Conservation (phyloP, 2,797 vertebrate genomes). For the Poeciliopsis paucimaculata region DNA sequence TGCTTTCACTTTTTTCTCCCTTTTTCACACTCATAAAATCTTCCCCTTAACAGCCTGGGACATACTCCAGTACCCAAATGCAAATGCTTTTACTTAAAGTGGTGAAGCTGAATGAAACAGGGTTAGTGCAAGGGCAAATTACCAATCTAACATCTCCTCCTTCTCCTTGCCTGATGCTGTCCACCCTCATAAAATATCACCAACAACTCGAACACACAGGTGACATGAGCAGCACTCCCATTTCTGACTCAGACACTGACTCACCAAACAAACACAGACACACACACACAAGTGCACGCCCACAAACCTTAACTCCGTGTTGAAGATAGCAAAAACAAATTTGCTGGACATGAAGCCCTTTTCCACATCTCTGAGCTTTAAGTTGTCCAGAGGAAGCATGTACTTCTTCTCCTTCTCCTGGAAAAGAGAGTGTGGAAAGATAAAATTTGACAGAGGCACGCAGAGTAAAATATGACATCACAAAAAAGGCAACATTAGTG, state of each 20-base stretch:
- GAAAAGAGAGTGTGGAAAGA: slow-evolving; percentile 49
- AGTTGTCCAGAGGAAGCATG: slow-evolving; percentile 89
- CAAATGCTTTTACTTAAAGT: slow-evolving; percentile 52
- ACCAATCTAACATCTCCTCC: slow-evolving; percentile 30
- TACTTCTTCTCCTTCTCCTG: slow-evolving; percentile 92
- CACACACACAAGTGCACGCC: slow-evolving; percentile 20
- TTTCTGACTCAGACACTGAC: slow-evolving; percentile 34
- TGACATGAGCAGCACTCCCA: slow-evolving; percentile 57
- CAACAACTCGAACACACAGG: slow-evolving; percentile 35
- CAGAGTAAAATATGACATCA: slow-evolving; percentile 45
- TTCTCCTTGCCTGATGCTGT: slow-evolving; percentile 29
- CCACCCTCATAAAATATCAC: slow-evolving; percentile 48
- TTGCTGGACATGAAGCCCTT: slow-evolving; percentile 88
- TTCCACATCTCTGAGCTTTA: slow-evolving; percentile 87
- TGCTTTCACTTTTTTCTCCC: slow-evolving; percentile 40
- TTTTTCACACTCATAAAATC: slow-evolving; percentile 58
- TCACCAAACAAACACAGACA: slow-evolving; percentile 22
- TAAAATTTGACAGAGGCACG: slow-evolving; percentile 60
- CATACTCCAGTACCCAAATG: slow-evolving; percentile 32
- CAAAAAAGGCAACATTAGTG: slow-evolving; percentile 40
- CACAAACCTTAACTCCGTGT: slow-evolving; percentile 86
- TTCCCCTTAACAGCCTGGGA: slow-evolving; percentile 40
- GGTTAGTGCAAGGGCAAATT: slow-evolving; percentile 54
- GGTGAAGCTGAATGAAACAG: slow-evolving; percentile 53
- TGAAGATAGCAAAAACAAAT: slow-evolving; percentile 90